These are phyloP conservation scores for Sinotaia quadrata DNA, from an alignment of 2,888 invertebrate species.

Conservation along the genomic window DNA sequence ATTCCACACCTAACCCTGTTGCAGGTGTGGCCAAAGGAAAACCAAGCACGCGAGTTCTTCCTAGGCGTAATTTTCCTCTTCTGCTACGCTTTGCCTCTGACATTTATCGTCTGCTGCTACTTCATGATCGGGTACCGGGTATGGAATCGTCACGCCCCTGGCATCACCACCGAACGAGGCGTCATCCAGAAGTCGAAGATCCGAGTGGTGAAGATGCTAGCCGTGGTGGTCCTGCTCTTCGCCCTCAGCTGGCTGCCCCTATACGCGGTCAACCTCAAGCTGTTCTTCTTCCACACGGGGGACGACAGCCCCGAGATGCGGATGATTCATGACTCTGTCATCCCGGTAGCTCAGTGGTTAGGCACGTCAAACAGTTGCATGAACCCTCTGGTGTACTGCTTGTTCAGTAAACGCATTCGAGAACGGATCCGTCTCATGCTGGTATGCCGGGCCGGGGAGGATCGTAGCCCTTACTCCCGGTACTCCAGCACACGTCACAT, in stretches of 20 bases:
- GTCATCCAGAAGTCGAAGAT: constrained; percentile 87
- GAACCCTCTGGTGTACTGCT: constrained; percentile 93
- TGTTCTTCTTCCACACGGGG: constrained; percentile 28
- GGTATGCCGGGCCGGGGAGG: constrained; percentile 83
- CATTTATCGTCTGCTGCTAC: constrained; percentile 92
- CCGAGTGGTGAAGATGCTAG: constrained; percentile 94
- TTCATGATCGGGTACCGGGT: constrained; percentile 93
- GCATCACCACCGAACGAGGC: constrained; percentile 76
- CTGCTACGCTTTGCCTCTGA: constrained; percentile 92
- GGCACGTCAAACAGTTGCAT: constrained; percentile 85
- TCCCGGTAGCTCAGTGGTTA: constrained; percentile 41
- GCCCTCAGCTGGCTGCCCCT: constrained; percentile 94
- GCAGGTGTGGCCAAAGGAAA: constrained; percentile 84
- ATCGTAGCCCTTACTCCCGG: constrained; percentile 63
- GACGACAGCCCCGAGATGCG: constrained; percentile 81
- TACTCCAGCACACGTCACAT: constrained; percentile 79
- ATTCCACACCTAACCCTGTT: no score
- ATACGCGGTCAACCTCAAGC: constrained; percentile 87
- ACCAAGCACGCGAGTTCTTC: constrained; percentile 88
- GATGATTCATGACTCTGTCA: constrained; percentile 80
- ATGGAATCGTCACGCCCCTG: constrained; percentile 89
- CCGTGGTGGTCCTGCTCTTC: constrained; percentile 92
- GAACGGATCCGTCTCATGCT: constrained; percentile 36
- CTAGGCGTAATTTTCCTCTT: constrained; percentile 89
- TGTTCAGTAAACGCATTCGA: constrained; percentile 82